Base-by-base conservation (phyloP, 2,888 invertebrate genomes). In the Dendrolimus houi region DNA sequence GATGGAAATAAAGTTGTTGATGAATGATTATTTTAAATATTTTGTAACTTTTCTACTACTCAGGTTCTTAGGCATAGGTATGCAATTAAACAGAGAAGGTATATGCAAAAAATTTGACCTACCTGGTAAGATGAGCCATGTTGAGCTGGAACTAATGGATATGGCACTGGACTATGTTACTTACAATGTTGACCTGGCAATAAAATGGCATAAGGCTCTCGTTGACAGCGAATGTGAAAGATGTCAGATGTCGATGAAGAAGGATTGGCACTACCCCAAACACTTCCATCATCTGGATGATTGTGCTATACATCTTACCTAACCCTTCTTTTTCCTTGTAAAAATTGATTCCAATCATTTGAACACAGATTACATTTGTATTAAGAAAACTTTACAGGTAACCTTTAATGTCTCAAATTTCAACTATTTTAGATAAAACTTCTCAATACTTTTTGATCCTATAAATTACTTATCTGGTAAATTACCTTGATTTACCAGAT, bases 101-200 rank as follows among this genome's bases (percentile, higher is more conserved):
- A 75, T 87, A 58, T 75, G 72, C 68, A 74, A 76, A 64, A 75
- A 69, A 58, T 75, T 69, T 41, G 74, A 75, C 57, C 58, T 83
- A 3, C 87, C 86, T 1, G 8, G 59, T 8, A 64, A 62, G n/a
- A 56, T 87, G 62, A 80, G 57, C 52, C 0, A 58, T 1, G 56
- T 66, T 0, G 87, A 87, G 68, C 53, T 76, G 9, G 59, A 71
- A 0, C 62, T 74, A 0, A 47, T 85, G 58, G 78, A 80, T 41
- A n/a, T 17, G 0, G 77, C 81, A 0, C 54, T 83, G 1, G 10
- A 47, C 0, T 54, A 63, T 8, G 47, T 84, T 7, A 59, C 62
- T 9, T 1, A 54, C 7, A 76, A 72, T 54, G 75, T 80, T 7
- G 58, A 64, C 0, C 41, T 79, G 29, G 75, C 75, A 1, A 52